Percentiles rank a stretch among this genome's conserved stretches.
Conservation (phyloP, 2,113 vertebrate genomes). For the Tachysurus vachellii region DNA sequence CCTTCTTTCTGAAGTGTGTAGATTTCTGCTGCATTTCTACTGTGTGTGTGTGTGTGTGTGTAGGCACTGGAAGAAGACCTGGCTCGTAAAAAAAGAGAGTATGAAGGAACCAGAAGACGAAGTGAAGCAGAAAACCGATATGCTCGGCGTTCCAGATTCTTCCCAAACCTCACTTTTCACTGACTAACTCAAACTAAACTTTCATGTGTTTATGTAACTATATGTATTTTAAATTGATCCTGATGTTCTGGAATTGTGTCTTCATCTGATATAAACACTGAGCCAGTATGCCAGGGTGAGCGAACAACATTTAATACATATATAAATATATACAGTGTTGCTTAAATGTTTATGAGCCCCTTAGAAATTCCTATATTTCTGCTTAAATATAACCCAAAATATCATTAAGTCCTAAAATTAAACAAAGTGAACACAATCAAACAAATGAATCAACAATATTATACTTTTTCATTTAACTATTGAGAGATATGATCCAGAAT, state of each 20-base stretch:
- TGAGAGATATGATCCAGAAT: no score
- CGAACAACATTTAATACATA: no score
- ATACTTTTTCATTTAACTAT: no score
- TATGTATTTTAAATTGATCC: not conserved
- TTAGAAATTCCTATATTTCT: no score
- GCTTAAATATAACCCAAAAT: no score
- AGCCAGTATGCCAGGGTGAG: not conserved
- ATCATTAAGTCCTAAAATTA: no score
- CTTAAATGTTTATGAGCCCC: no score
- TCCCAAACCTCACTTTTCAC: constrained; percentile 57
- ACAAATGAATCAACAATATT: no score
- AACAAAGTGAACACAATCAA: no score
- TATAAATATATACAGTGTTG: no score
- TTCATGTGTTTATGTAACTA: not conserved
- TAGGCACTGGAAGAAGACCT: constrained; percentile 72
- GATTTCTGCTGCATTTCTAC: not conserved
- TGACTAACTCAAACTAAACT: constrained; percentile 6
- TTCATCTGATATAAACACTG: not conserved
- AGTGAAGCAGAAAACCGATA: constrained; percentile 46
- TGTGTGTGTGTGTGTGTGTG: not conserved
- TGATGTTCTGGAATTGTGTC: not conserved
- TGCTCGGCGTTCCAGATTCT: constrained; percentile 53
- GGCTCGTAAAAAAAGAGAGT: constrained; percentile 49
- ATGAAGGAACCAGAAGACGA: constrained; percentile 10
- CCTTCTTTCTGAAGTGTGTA: not conserved